Evolutionary conservation across 1,140 invertebrate genomes (phyloP).

Genomic region (Neuroterus valhalla): DNA sequence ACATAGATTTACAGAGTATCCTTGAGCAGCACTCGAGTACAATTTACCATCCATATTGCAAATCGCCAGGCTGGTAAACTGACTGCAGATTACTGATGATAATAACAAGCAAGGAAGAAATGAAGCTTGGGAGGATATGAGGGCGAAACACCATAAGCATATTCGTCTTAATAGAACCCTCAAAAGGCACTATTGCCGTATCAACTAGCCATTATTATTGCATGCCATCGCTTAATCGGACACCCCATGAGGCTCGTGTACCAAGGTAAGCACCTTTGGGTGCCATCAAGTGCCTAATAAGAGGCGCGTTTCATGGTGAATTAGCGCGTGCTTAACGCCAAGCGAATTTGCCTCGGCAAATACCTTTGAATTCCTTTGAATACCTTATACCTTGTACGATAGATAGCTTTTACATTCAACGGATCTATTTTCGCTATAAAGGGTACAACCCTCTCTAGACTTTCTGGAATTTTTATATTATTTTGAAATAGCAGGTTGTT

Average conservation of each 20-base stretch:
- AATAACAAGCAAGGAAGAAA: neutral
- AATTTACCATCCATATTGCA: constrained; percentile 27
- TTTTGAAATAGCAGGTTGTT: no score
- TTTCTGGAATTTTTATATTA: no score
- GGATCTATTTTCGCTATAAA: no score
- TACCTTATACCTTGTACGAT: no score
- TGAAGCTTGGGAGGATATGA: constrained; percentile 1
- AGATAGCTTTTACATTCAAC: no score
- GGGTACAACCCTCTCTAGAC: no score
- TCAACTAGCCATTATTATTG: constrained; percentile 26
- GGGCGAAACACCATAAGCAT: neutral
- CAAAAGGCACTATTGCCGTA: constrained; percentile 29
- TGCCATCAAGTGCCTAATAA: constrained; percentile 30
- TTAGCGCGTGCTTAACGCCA: constrained; percentile 19
- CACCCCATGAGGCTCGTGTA: constrained; percentile 20
- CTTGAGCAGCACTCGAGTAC: constrained; percentile 24
- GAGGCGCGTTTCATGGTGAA: constrained; percentile 16
- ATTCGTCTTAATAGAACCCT: constrained; percentile 23
- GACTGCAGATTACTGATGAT: constrained; percentile 24
- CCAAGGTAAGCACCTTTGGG: constrained; percentile 28
- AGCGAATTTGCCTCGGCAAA: constrained; percentile 11
- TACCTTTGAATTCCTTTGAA: neutral
- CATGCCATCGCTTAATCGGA: constrained; percentile 29
- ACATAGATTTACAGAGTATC: constrained; percentile 31
- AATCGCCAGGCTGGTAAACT: constrained; percentile 28